Evolutionary conservation across 2,888 invertebrate species (phyloP).

Genomic region (Euzetes globulus): DNA sequence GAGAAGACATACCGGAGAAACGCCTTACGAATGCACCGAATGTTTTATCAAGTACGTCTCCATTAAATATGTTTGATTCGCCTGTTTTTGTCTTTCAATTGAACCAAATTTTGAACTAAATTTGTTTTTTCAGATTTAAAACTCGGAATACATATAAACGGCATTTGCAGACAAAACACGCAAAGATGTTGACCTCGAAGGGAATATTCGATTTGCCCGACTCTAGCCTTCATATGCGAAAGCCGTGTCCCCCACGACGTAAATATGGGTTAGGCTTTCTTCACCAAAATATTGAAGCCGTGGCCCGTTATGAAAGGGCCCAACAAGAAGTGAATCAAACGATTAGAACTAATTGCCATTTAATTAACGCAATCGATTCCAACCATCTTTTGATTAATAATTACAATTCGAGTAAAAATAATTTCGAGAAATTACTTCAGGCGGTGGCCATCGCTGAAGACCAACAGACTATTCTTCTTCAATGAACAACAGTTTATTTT

Average conservation of each 20-base stretch:
- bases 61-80: neutral
- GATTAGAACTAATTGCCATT: neutral
- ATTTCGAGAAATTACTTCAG: slow-evolving; percentile 27
- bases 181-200: slow-evolving; percentile 53
- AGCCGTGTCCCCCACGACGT: slow-evolving; percentile 24
- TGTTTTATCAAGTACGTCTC: slow-evolving; percentile 45
- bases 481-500: neutral
- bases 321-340: slow-evolving; percentile 14
- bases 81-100: neutral
- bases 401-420: slow-evolving; percentile 23
- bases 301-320: slow-evolving; percentile 27
- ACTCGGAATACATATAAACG: slow-evolving; percentile 57
- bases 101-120: no score
- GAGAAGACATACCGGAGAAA: slow-evolving; percentile 54
- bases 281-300: slow-evolving; percentile 32
- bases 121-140: slow-evolving; percentile 50
- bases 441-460: slow-evolving; percentile 33
- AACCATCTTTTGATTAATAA: neutral
- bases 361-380: neutral
- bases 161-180: slow-evolving; percentile 55
- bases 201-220: slow-evolving; percentile 50
- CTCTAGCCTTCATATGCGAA: neutral
- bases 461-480: neutral
- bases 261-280: slow-evolving; percentile 31
- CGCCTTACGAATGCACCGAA: slow-evolving; percentile 52